phyloP scores from a whole-genome alignment of 2,888 invertebrate species.

The Orgyia antiqua region DNA sequence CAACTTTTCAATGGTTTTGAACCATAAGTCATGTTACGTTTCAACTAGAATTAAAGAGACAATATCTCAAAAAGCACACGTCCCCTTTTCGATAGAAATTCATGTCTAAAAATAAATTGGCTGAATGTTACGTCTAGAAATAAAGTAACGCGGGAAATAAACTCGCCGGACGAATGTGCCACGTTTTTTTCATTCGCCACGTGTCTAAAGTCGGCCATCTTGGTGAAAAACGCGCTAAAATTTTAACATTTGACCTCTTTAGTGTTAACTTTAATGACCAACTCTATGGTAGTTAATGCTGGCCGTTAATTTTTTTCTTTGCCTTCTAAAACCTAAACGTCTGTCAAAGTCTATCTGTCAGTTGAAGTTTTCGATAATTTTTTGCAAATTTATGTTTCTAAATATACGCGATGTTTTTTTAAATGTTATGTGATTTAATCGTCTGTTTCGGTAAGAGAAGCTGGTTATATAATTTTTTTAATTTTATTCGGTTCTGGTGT shows the following conservation, averaged over 20 bases:
- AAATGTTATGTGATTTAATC: slow-evolving; percentile 8
- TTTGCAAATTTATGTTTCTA: slow-evolving; percentile 25
- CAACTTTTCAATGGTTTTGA: too few species aligned
- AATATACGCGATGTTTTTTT: slow-evolving; percentile 24
- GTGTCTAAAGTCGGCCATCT: slow-evolving; percentile 25
- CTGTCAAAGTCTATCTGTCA: slow-evolving; percentile 22
- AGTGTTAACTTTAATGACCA: slow-evolving; percentile 1
- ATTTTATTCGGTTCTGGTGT: slow-evolving; percentile 2
- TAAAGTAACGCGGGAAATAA: slow-evolving; percentile 50
- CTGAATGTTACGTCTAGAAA: slow-evolving; percentile 58
- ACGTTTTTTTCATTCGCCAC: slow-evolving; percentile 30
- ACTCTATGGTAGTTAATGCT: slow-evolving; percentile 19
- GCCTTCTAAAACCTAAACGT: slow-evolving; percentile 18
- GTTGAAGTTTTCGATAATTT: slow-evolving; percentile 26
- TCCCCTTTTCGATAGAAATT: slow-evolving; percentile 38
- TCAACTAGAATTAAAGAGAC: slow-evolving; percentile 28
- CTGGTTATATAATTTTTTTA: slow-evolving; percentile 20
- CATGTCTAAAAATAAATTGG: slow-evolving; percentile 40
- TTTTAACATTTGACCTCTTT: slow-evolving; percentile 20
- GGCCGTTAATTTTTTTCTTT: slow-evolving; percentile 13
- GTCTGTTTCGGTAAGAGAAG: slow-evolving; percentile 27
- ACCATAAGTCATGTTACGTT: too few species aligned
- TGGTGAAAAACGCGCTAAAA: slow-evolving; percentile 32
- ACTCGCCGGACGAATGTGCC: slow-evolving; percentile 38
- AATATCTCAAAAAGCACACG: slow-evolving; percentile 33